Percentiles rank a stretch among this genome's conserved stretches.
phyloP scores from a whole-genome alignment of 2,888 invertebrate genomes.

The Metellina segmentata region DNA sequence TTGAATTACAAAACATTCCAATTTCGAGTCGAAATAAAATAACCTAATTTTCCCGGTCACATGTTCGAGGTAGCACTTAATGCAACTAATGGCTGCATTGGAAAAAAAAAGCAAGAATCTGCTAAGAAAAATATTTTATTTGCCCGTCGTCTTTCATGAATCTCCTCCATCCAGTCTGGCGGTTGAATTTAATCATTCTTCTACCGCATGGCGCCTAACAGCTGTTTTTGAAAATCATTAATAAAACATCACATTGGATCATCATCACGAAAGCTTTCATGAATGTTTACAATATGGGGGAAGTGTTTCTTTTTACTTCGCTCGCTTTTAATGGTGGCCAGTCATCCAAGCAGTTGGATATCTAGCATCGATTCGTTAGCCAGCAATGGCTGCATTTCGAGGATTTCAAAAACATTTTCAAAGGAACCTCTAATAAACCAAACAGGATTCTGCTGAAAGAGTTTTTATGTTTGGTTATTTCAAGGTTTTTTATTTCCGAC shows the following conservation, averaged over 20 bases:
- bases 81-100: neutral
- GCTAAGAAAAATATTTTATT: neutral
- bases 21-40: neutral
- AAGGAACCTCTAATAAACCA: neutral
- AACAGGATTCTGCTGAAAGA: neutral
- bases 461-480: neutral
- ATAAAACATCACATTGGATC: conserved; percentile 48
- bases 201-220: conserved; percentile 9
- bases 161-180: neutral
- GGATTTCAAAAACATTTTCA: neutral
- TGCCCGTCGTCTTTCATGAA: neutral
- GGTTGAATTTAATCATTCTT: conserved; percentile 23
- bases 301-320: neutral
- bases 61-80: neutral
- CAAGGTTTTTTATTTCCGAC: neutral
- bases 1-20: neutral
- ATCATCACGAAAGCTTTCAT: conserved; percentile 40
- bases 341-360: conserved; percentile 17
- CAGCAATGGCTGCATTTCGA: neutral
- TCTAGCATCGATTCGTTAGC: conserved; percentile 9
- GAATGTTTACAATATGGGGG: conserved; percentile 26
- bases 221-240: conserved; percentile 54
- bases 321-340: conserved; percentile 23
- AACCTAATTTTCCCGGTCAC: neutral
- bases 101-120: neutral